Evolutionary conservation across 1,140 invertebrate species (phyloP), one percentile per base, ranked within the genome.

Genomic region (Zaprionus nigranus): DNA sequence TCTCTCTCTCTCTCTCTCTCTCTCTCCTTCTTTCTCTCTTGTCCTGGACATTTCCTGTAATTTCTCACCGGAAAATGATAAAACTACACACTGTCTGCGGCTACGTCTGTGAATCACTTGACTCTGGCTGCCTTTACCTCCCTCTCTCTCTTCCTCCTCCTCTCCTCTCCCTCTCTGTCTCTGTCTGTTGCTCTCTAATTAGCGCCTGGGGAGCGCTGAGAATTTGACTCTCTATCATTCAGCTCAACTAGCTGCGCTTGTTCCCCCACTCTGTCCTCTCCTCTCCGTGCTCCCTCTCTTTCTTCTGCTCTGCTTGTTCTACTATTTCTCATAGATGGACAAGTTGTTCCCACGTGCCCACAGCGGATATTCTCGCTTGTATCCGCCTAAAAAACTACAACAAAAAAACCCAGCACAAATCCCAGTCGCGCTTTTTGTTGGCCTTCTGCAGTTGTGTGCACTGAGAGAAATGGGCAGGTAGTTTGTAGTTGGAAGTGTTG

Each of bases 1-100:
- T 49, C 5, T 15, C 13, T 4, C n/a, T 17, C 40, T 9, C 40
- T 7, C 6, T 43, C 9, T 7, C 36, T n/a, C 40, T 17, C n/a
- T 43, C n/a, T 6, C 63, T 38, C 0, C 30, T 34, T 7, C 36
- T 40, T n/a, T 17, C 7, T 43, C n/a, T 6, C 63, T 75, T 26
- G 56, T 36, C 59, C 9, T 79, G 81, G 64, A 79, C 82, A 82
- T 85, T 90, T 90, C 86, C 85, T 90, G 86, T 80, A 77, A 82
- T 82, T 90, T 90, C 70, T 88, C 85, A 90, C 61, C 78, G 60
- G 53, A 53, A 75, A 60, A 84, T 57, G 66, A 59, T 40, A 51
- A 51, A 61, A 54, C 57, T 67, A 71, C 60, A 56, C 58, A 38
- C 40, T 15, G 59, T 38, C 43, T 34, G 24, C 38, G 40, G 40